phyloP scores from a whole-genome alignment of 2,888 invertebrate species.

The Acanthosepion esculentum region DNA sequence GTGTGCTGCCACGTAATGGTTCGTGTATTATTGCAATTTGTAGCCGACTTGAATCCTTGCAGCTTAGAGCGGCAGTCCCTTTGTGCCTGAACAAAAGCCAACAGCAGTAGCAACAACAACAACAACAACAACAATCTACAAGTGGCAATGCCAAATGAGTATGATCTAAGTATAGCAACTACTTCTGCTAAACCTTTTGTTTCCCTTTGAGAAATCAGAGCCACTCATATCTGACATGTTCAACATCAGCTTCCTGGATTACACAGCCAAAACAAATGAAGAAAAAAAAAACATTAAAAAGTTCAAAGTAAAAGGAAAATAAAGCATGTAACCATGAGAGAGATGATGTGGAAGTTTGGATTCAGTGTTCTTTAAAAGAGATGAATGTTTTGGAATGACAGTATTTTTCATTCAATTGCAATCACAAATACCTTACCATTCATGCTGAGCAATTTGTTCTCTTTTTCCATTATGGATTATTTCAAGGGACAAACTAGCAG shows the following conservation, averaged over 20 bases:
- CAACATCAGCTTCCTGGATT: not conserved
- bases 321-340: not conserved
- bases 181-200: not conserved
- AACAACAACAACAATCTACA: too few species aligned
- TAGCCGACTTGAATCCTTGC: not conserved
- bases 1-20: not conserved
- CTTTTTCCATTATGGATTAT: not conserved
- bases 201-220: slow-evolving; percentile 7
- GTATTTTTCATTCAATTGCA: not conserved
- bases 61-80: not conserved
- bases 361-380: not conserved
- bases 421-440: not conserved
- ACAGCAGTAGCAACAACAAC: not conserved
- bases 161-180: slow-evolving; percentile 33
- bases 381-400: not conserved
- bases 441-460: not conserved
- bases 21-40: not conserved
- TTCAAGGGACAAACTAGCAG: not conserved
- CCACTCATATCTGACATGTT: not conserved
- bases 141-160: too few species aligned
- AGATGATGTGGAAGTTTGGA: not conserved
- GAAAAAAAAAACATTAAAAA: not conserved
- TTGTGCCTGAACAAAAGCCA: not conserved
- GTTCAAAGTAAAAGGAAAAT: not conserved
- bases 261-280: not conserved